These are phyloP conservation scores for Stegodyphus dumicola DNA, from an alignment of 1,140 invertebrate species.

Conservation along the genomic window DNA sequence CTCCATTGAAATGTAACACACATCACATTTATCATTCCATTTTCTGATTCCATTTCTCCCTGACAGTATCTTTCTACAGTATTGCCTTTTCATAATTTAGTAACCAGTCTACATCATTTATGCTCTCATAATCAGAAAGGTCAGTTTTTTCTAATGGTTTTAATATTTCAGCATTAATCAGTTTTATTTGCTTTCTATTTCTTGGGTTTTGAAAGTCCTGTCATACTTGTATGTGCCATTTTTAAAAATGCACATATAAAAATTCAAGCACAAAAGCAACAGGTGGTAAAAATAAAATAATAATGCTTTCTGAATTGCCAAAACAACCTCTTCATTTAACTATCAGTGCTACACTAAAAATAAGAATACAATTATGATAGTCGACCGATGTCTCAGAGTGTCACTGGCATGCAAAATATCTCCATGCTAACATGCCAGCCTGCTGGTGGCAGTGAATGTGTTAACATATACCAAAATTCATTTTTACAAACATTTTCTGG, in stretches of 20 bases:
- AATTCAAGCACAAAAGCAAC: background rate
- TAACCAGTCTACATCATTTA: constrained; percentile 2
- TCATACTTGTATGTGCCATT: too few species aligned
- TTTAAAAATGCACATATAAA: background rate
- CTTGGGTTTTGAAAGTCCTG: constrained; percentile 1
- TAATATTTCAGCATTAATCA: background rate
- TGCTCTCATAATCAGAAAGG: background rate
- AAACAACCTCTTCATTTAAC: background rate
- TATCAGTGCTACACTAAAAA: background rate
- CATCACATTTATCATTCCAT: constrained; percentile 16
- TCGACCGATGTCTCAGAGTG: background rate
- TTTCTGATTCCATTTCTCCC: constrained; percentile 27
- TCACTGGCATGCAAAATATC: too few species aligned
- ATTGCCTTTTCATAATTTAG: constrained; percentile 14
- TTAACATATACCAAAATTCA: too few species aligned
- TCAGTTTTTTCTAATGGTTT: too few species aligned
- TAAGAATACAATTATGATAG: background rate
- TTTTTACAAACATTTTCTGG: too few species aligned
- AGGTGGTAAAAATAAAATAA: background rate
- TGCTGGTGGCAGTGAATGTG: too few species aligned
- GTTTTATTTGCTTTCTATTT: constrained; percentile 15
- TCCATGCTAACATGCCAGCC: background rate
- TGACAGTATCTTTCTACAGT: constrained; percentile 18
- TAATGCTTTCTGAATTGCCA: too few species aligned
- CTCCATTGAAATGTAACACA: constrained; percentile 18